phyloP scores from a whole-genome alignment of 2,888 invertebrate genomes.

The Platerodrilus igneus region DNA sequence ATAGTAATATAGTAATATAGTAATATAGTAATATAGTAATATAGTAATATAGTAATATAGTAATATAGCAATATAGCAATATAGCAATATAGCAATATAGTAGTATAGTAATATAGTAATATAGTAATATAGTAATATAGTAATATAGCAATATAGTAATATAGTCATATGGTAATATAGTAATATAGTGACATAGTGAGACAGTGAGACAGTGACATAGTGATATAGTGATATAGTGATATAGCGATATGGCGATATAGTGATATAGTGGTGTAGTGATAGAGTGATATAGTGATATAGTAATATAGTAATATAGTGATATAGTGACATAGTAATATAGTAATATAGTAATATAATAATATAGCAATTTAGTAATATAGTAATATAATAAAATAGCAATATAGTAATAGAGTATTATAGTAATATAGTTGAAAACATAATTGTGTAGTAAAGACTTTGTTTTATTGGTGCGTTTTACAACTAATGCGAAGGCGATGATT shows the following conservation, averaged over 20 bases:
- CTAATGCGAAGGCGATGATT: no score
- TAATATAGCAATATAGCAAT: no score
- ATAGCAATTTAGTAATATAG: neutral
- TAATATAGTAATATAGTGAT: neutral
- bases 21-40: no score
- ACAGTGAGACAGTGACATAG: neutral
- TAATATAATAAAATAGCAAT: neutral
- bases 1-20: no score
- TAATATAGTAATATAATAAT: neutral
- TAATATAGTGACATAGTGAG: constrained; percentile 1
- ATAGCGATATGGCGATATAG: neutral
- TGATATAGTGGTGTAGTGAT: neutral
- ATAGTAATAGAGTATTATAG: neutral
- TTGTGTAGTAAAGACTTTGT: no score
- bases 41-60: no score
- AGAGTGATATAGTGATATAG: neutral
- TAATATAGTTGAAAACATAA: no score
- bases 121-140: no score
- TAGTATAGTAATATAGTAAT: no score
- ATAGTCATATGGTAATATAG: neutral
- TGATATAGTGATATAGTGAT: neutral
- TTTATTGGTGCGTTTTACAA: no score
- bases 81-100: no score
- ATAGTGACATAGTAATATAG: neutral
- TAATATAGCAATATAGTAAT: no score